A percentile compares a stretch with the other conserved stretches of the same genome.
Evolutionary conservation across 2,797 vertebrate species (phyloP).

Genomic region (Scyliorhinus canicula): DNA sequence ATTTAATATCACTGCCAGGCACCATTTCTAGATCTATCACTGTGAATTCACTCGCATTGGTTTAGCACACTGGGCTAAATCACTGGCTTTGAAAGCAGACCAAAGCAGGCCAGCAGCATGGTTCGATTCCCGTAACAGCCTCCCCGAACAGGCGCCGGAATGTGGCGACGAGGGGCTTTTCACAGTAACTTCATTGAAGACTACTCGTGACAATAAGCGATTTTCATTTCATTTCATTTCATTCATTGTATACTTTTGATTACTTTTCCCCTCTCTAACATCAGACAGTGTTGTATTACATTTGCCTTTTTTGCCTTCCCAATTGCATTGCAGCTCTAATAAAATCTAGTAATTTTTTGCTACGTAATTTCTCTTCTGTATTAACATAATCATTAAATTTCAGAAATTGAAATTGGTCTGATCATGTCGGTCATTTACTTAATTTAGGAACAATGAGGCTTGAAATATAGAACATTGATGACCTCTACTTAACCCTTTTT

Average conservation of each 20-base stretch:
- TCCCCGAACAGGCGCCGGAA: no score
- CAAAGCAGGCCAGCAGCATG: no score
- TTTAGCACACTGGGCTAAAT: no score
- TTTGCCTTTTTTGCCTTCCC: neutral
- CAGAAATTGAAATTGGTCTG: no score
- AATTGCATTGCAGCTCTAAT: neutral
- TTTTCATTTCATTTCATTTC: no score
- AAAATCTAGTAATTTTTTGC: neutral
- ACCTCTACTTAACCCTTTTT: neutral
- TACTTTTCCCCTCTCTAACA: neutral
- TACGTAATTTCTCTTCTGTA: neutral
- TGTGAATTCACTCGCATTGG: neutral
- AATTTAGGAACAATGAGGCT: neutral
- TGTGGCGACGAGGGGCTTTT: no score
- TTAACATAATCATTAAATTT: neutral
- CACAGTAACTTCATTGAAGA: no score
- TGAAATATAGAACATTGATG: neutral
- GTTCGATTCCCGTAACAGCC: no score
- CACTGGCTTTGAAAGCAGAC: no score
- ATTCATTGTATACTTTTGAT: neutral
- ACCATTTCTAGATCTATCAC: neutral
- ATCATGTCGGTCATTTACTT: neutral
- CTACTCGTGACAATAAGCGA: no score
- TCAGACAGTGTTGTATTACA: neutral
- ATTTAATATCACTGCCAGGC: neutral